These are phyloP conservation scores for Poecile montanus DNA, from an alignment of 2,797 vertebrate species.

Conservation along the genomic window DNA sequence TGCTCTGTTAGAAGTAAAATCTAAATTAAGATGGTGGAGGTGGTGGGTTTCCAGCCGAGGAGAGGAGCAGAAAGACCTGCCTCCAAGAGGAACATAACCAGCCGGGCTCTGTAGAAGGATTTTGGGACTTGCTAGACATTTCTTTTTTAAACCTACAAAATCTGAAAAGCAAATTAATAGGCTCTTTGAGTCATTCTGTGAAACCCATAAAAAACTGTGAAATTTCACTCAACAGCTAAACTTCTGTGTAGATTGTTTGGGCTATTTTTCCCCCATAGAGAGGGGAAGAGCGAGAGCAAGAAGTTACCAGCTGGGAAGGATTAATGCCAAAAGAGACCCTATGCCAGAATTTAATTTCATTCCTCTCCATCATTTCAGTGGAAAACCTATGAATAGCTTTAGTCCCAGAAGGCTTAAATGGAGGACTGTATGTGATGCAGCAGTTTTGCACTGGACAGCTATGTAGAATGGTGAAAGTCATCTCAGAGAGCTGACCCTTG, in stretches of 20 bases:
- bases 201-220: conserved; percentile 43
- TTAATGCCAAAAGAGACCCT: not conserved
- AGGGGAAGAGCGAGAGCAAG: not conserved
- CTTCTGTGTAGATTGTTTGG: conserved; percentile 10
- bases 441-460: not conserved
- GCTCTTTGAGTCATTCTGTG: conserved; percentile 44
- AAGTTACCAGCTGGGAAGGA: not conserved
- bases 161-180: conserved; percentile 50
- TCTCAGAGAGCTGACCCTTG: not conserved
- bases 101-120: not conserved
- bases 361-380: not conserved
- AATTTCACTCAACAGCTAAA: conserved; percentile 17
- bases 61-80: conserved; percentile 3
- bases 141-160: conserved; percentile 47
- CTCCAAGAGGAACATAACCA: not conserved
- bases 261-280: not conserved
- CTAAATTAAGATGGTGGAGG: conserved; percentile 33
- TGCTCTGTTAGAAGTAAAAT: not conserved
- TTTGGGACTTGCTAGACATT: conserved; percentile 45
- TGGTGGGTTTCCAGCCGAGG: not conserved
- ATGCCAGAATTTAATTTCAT: not conserved
- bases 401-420: not conserved
- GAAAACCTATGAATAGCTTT: not conserved
- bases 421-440: not conserved
- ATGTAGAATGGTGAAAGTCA: fast-evolving